phyloP scores from a whole-genome alignment of 2,888 invertebrate species.

The Heliconius erato region DNA sequence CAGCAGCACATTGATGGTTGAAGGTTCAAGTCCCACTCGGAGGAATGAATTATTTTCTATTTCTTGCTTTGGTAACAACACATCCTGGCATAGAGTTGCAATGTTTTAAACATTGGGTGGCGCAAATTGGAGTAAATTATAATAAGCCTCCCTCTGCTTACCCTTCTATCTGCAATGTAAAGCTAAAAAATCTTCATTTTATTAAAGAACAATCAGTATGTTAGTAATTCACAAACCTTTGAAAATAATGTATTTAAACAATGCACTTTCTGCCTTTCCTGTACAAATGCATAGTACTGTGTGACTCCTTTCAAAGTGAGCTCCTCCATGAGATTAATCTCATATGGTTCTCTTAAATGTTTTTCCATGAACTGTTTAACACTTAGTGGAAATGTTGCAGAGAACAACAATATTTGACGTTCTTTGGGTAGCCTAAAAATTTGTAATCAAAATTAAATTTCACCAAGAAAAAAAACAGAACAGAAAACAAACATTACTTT shows the following conservation, averaged over 20 bases:
- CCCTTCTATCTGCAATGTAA: no score
- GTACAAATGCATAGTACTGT: slow-evolving; percentile 99
- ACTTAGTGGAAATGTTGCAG: slow-evolving; percentile 99
- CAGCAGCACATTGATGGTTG: not conserved
- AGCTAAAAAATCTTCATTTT: no score
- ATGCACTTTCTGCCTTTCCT: slow-evolving; percentile 99
- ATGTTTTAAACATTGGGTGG: not conserved
- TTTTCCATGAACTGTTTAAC: slow-evolving; percentile 99
- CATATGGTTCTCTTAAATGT: slow-evolving; percentile 98
- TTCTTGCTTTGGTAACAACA: not conserved
- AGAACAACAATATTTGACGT: slow-evolving; percentile 99
- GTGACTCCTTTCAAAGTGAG: slow-evolving; percentile 99
- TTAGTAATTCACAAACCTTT: slow-evolving; percentile 87
- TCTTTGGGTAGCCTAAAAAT: slow-evolving; percentile 92
- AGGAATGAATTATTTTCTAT: not conserved
- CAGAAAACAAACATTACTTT: not conserved
- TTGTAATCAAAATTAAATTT: not conserved
- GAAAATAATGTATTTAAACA: slow-evolving; percentile 99
- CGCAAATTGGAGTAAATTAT: not conserved
- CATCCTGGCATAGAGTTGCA: no score
- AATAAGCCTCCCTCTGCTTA: not conserved
- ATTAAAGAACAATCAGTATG: no score
- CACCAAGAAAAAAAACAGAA: not conserved
- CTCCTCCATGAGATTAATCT: slow-evolving; percentile 99
- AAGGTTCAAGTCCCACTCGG: not conserved